A percentile compares a stretch with the other conserved stretches of the same genome.
phyloP scores from a whole-genome alignment of 92 coral and sea anemone species.

The Siderastrea siderea region DNA sequence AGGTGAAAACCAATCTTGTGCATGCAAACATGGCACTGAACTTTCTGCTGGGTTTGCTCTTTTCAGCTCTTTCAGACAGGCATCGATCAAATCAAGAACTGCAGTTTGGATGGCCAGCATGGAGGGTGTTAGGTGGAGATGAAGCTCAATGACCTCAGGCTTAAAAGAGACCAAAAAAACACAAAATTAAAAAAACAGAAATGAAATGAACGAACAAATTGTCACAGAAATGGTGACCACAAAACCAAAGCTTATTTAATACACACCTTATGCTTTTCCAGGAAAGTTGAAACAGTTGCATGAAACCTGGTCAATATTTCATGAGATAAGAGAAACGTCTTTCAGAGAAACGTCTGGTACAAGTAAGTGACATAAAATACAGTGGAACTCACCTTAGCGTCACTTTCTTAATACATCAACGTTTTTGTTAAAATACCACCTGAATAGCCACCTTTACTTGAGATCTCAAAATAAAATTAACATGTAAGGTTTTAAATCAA shows the following conservation, averaged over 20 bases:
- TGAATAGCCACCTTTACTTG: no score
- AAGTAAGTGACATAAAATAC: no score
- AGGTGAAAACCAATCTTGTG: no score
- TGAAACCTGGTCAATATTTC: conserved; percentile 73
- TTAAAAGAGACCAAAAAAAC: neutral
- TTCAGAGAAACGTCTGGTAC: neutral
- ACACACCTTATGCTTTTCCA: conserved; percentile 94
- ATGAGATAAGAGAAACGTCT: neutral
- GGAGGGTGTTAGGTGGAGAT: conserved; percentile 87
- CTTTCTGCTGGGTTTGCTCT: conserved; percentile 94
- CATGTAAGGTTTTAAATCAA: no score
- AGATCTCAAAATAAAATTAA: no score
- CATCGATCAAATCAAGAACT: conserved; percentile 88
- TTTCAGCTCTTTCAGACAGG: conserved; percentile 90
- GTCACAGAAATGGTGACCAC: neutral
- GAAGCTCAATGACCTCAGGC: conserved; percentile 99
- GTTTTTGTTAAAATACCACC: no score
- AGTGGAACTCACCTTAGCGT: no score
- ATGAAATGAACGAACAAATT: neutral
- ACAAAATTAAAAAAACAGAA: neutral
- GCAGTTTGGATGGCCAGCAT: conserved; percentile 98
- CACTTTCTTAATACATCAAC: no score
- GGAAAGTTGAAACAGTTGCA: conserved; percentile 90
- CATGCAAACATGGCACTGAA: neutral
- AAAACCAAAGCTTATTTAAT: neutral